Evolutionary conservation across 53 echinoderm and acorn worm species (phyloP).

Genomic region (Actinopyga echinites): DNA sequence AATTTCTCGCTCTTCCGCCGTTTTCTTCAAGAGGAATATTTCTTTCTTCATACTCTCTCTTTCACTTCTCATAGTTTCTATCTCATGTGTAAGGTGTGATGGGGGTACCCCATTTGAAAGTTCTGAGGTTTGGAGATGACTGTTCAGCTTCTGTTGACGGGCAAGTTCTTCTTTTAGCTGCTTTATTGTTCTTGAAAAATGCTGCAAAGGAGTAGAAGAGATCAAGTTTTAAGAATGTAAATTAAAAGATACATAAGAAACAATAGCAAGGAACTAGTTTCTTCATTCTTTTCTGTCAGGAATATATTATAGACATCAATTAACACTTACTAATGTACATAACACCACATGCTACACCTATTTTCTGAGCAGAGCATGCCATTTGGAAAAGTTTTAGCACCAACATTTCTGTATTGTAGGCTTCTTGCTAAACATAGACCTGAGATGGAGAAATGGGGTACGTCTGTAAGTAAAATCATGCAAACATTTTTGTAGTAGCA

Average conservation of each 20-base stretch:
- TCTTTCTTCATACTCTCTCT: conserved; percentile 80
- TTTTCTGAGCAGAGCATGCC: no score
- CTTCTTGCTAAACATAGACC: no score
- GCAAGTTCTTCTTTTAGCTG: conserved; percentile 85
- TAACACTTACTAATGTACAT: no score
- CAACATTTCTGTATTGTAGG: no score
- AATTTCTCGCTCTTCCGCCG: conserved; percentile 94
- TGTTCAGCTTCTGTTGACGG: conserved; percentile 71
- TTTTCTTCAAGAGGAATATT: conserved; percentile 90
- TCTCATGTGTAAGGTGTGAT: conserved; percentile 65
- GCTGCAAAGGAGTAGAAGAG: conserved; percentile 41
- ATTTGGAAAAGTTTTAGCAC: no score
- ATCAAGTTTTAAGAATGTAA: not conserved
- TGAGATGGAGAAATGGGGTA: no score
- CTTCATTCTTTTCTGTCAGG: no score
- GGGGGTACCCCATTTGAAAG: conserved; percentile 55
- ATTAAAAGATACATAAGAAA: not conserved
- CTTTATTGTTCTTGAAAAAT: conserved; percentile 77
- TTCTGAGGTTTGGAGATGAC: conserved; percentile 75
- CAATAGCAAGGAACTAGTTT: no score
- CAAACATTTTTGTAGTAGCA: no score
- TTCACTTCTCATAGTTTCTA: conserved; percentile 67
- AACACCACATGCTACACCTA: no score
- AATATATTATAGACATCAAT: no score
- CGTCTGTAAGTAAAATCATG: no score